Percentiles rank a stretch among this genome's conserved stretches.
Conservation (phyloP, 2,113 vertebrate genomes). For the Cyprinodon variegatus region DNA sequence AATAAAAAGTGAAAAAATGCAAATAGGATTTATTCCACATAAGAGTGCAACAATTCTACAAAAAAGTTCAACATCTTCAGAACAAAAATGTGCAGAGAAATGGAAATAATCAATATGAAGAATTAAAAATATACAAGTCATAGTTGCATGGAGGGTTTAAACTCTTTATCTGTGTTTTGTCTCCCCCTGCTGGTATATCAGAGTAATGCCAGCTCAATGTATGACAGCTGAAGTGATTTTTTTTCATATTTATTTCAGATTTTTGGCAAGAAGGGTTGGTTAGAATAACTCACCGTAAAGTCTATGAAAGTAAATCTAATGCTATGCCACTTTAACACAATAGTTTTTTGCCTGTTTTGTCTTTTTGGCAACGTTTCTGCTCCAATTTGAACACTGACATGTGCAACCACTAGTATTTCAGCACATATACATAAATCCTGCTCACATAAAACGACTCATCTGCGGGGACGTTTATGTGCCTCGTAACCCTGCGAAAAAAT, state of each 20-base stretch:
- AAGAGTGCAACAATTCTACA: no score
- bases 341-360: not conserved
- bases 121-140: not conserved
- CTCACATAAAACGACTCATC: conserved; percentile 60
- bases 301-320: not conserved
- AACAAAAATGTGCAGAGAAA: not conserved
- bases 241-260: not conserved
- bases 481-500: conserved; percentile 51
- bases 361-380: not conserved
- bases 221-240: not conserved
- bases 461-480: conserved; percentile 59
- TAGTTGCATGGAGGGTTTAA: not conserved
- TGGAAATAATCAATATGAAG: not conserved
- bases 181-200: conserved; percentile 62
- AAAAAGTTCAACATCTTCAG: not conserved
- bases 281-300: not conserved
- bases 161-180: conserved; percentile 50
- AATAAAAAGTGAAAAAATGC: not conserved
- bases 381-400: conserved; percentile 41
- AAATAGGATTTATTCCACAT: no score
- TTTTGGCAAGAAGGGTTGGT: not conserved
- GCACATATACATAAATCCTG: conserved; percentile 62
- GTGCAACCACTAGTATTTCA: conserved; percentile 53
- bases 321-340: not conserved
- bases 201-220: conserved; percentile 1